Base-by-base conservation (phyloP, 2,113 vertebrate species). In the Dicentrarchus labrax region DNA sequence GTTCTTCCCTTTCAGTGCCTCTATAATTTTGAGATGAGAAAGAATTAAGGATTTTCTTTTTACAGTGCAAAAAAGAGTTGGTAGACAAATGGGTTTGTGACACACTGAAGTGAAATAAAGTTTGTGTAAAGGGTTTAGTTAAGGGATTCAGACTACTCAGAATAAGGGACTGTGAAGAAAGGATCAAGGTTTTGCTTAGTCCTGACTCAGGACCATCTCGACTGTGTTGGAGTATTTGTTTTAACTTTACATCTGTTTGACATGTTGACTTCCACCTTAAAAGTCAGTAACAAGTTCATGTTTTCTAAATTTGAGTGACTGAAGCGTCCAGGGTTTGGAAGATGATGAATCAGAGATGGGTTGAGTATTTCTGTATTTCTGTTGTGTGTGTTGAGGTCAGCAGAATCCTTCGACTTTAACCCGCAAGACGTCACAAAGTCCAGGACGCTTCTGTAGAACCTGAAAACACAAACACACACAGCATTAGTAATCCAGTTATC, bases 341-440 rank as follows among this genome's bases (percentile, higher is more conserved):
- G 54, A 24, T 13, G 11, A 10, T 57, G 54, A 22, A 56, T 22
- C n/a, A 56, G n/a, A n/a, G 8, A 8, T 9, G 8, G 43, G 47
- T 48, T 48, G 16, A 6, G 50, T 24, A n/a, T 57, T 11, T 60
- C 13, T 60, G 30, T 38, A 17, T 39, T 16, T 39, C 30, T 60
- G 24, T 62, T 45, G 8, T 30, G 11, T 11, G 36, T 2, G 50
- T 39, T 38, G 88, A 90, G 91, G 94, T 96, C 96, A 96, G 93
- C 95, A 96, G 93, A 92, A 86, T 56, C 95, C 93, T 56, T 97
- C 96, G 54, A 96, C 96, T 89, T 96, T 98, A 83, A 99, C 92
- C 85, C 97, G 97, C 88, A 99, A 92, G 38, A 98, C 93, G 88
- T 97, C 97, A 72, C 96, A 96, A 90, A 99, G 97, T 17, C 96